Conservation (phyloP, 1,140 invertebrate genomes). For the Ephestia elutella region DNA sequence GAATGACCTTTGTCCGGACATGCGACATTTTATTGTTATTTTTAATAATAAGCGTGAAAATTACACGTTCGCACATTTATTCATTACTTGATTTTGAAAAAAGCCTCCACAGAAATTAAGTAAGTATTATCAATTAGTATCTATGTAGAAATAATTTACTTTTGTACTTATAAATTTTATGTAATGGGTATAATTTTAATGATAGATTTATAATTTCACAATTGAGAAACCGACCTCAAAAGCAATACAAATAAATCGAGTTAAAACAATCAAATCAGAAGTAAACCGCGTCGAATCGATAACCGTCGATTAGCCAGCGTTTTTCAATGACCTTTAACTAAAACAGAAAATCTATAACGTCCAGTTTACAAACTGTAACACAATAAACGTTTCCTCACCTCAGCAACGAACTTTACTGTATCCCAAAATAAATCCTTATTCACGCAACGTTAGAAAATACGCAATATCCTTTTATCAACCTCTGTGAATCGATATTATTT, state of each 20-base stretch:
- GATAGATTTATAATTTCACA: too few relatives aligned
- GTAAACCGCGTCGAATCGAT: not conserved
- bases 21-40: not conserved
- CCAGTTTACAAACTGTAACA: conserved; percentile 2
- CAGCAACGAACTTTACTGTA: not conserved
- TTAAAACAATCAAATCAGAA: not conserved
- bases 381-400: not conserved
- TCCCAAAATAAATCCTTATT: conserved; percentile 12
- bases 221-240: not conserved
- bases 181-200: too few relatives aligned
- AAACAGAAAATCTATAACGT: conserved; percentile 1
- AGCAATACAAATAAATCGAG: not conserved
- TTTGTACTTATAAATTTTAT: not conserved
- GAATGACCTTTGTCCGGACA: not conserved
- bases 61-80: too few relatives aligned
- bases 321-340: not conserved
- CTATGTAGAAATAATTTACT: too few relatives aligned
- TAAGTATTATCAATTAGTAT: too few relatives aligned
- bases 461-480: conserved; percentile 4
- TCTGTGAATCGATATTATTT: not conserved
- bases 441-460: conserved; percentile 11
- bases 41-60: not conserved
- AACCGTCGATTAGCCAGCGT: not conserved
- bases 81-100: too few relatives aligned
- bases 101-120: too few relatives aligned